A percentile compares a stretch with the other conserved stretches of the same genome.
phyloP scores from a whole-genome alignment of 2,888 invertebrate genomes.

The Ommatoiulus sabulosus region DNA sequence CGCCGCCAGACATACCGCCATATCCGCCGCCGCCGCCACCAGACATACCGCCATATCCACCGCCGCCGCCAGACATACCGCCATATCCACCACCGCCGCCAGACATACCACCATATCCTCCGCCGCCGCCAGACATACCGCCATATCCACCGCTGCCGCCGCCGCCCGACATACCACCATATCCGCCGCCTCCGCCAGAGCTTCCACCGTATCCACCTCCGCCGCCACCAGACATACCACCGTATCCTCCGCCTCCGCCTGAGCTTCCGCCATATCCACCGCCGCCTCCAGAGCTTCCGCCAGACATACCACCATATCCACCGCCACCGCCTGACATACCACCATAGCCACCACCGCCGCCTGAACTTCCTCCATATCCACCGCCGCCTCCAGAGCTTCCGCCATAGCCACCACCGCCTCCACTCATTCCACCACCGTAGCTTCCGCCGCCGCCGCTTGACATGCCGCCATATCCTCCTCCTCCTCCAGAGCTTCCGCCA shows the following conservation, averaged over 20 bases:
- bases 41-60: neutral
- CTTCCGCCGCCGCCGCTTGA: constrained; percentile 52
- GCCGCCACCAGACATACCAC: constrained; percentile 5
- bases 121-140: neutral
- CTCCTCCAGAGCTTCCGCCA: neutral
- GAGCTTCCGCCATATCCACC: neutral
- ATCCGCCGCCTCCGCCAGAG: neutral
- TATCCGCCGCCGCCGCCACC: neutral
- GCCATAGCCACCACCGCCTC: neutral
- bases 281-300: neutral
- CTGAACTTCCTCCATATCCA: neutral
- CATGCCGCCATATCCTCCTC: constrained; percentile 49
- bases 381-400: neutral
- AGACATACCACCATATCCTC: neutral
- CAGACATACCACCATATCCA: neutral
- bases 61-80: neutral
- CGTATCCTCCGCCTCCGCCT: neutral
- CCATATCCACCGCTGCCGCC: neutral
- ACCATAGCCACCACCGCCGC: constrained; percentile 23
- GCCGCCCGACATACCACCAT: neutral
- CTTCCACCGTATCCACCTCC: neutral
- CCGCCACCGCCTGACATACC: neutral
- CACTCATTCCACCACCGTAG: constrained; percentile 9
- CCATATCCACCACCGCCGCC: neutral
- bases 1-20: neutral